Base-by-base conservation (phyloP, 2,888 invertebrate genomes). In the Operophtera brumata region DNA sequence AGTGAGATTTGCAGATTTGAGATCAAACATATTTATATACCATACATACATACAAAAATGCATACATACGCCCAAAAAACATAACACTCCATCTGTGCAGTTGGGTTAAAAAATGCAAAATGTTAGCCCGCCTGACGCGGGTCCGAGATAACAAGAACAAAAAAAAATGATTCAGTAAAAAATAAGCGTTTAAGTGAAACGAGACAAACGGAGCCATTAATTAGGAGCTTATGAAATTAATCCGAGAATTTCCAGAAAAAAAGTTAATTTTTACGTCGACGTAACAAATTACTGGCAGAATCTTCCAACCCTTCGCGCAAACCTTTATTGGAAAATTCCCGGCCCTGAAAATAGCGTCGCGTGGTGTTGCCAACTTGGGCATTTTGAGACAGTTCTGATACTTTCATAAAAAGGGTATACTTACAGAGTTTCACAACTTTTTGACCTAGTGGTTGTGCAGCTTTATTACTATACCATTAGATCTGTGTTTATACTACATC, bases 161-260 rank as follows among this genome's bases (percentile, higher is more conserved):
- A 37, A 28, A 42, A 51, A 41, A 51, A 54, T 54, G 53, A 48
- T 59, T 51, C 51, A 14, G 36, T 35, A 49, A 56, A 59, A 54
- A 62, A 20, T 51, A 44, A 35, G 28, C 53, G 40, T 56, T 57
- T 57, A 52, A 59, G 55, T 57, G 48, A 56, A 61, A 61, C 49
- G 56, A 55, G 51, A 59, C 49, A 57, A 61, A 64, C 55, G 46
- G 52, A 54, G 50, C 48, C 56, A 64, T 61, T 64, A 52, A 64
- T 64, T 59, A 64, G 57, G n/a, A 54, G 63, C 59, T 61, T 59
- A 61, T 64, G 49, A 59, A 64, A 64, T 59, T 61, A 57, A 59
- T 64, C 56, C 45, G 49, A 41, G 44, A 47, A 55, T 42, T 52
- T 52, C 35, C 25, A 41, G 51, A 37, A 36, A 54, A 57, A 57